A percentile compares a stretch with the other conserved stretches of the same genome.
Evolutionary conservation across 2,113 vertebrate species (phyloP).

Genomic region (Fulmarus glacialis): DNA sequence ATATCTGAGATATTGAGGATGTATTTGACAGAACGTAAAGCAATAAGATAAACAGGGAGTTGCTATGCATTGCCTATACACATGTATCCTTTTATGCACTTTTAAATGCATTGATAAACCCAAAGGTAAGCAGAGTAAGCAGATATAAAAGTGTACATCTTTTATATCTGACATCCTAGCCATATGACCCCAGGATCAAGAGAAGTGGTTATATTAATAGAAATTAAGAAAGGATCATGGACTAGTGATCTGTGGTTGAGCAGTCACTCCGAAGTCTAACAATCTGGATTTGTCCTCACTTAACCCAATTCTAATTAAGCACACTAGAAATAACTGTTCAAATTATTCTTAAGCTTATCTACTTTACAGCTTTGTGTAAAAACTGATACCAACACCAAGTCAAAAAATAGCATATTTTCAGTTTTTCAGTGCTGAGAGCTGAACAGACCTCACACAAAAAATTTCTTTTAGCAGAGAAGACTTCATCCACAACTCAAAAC

Average conservation of each 20-base stretch:
- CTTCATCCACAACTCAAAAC: neutral
- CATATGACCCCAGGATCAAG: neutral
- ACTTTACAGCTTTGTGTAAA: neutral
- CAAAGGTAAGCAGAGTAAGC: neutral
- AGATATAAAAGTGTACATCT: neutral
- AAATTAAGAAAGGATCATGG: neutral
- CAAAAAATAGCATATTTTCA: neutral
- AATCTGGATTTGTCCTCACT: neutral
- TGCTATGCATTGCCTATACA: neutral
- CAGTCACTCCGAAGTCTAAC: neutral
- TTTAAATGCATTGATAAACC: neutral
- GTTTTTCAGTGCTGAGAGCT: neutral
- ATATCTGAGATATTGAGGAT: neutral
- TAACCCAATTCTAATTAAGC: conserved; percentile 34
- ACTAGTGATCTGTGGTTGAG: neutral
- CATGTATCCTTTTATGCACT: neutral
- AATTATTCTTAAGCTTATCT: conserved; percentile 17
- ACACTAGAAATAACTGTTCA: neutral
- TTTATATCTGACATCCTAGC: neutral
- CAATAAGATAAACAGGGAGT: neutral
- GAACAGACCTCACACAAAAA: neutral
- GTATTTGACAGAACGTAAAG: neutral
- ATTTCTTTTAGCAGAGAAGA: neutral
- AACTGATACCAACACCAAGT: neutral
- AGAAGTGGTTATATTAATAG: neutral